phyloP scores from a whole-genome alignment of 2,113 vertebrate genomes.

The Apaloderma vittatum region DNA sequence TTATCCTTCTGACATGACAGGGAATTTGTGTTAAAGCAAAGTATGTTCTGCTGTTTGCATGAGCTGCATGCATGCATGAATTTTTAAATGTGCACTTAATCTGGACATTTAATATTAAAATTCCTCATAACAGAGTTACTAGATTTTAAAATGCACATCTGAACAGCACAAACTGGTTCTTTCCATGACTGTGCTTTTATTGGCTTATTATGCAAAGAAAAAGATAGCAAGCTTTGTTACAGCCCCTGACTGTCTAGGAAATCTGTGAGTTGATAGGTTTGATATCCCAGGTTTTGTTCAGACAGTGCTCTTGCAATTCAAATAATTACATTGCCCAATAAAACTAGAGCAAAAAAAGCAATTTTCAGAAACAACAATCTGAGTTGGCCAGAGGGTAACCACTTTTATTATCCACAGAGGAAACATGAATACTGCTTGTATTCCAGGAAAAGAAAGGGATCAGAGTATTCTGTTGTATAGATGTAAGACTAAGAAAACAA shows the following conservation, averaged over 20 bases:
- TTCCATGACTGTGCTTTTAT: background rate
- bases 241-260: constrained; percentile 11
- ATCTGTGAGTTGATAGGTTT: constrained; percentile 3
- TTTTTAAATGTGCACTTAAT: constrained; percentile 24
- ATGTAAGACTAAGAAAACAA: constrained; percentile 29
- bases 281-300: constrained; percentile 5
- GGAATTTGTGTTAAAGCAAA: background rate
- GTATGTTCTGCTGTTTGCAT: background rate
- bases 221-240: background rate
- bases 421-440: constrained; percentile 65
- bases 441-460: constrained; percentile 36
- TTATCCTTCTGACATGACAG: background rate
- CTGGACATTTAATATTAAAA: constrained; percentile 22
- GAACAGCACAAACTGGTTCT: background rate
- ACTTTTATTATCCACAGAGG: constrained; percentile 65
- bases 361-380: constrained; percentile 59
- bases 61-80: background rate
- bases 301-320: constrained; percentile 34
- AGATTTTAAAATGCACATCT: background rate
- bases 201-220: constrained; percentile 38
- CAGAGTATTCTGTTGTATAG: background rate
- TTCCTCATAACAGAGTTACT: background rate
- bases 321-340: constrained; percentile 58
- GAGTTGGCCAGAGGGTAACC: constrained; percentile 71
- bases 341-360: constrained; percentile 52